These are phyloP conservation scores for Stenodema calcarata DNA, from an alignment of 2,888 invertebrate species.

Conservation along the genomic window DNA sequence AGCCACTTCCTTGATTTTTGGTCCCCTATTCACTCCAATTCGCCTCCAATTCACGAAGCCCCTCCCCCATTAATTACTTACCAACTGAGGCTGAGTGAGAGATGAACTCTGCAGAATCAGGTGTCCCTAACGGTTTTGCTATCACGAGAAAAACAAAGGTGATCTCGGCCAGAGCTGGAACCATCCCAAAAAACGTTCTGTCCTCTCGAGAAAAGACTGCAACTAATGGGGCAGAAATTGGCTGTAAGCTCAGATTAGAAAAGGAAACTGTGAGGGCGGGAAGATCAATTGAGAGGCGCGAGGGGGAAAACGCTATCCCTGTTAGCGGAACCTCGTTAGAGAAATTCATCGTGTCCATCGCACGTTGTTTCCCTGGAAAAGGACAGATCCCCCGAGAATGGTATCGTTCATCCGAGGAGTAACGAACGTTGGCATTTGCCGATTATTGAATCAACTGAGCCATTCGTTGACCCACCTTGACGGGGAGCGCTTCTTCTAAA, in stretches of 20 bases:
- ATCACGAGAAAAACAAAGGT: neutral
- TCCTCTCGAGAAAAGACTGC: neutral
- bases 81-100: too few relatives aligned
- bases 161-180: neutral
- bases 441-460: too few relatives aligned
- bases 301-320: neutral
- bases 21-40: too few relatives aligned
- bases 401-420: too few relatives aligned
- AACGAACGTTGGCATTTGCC: too few relatives aligned
- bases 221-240: conserved; percentile 36
- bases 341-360: neutral
- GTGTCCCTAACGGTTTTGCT: neutral
- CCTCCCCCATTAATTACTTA: too few relatives aligned
- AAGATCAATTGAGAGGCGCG: neutral
- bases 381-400: too few relatives aligned
- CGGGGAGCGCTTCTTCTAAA: too few relatives aligned
- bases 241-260: conserved; percentile 31
- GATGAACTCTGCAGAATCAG: neutral
- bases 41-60: too few relatives aligned
- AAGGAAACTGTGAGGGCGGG: neutral
- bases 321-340: neutral
- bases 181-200: neutral
- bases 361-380: neutral
- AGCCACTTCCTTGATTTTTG: too few relatives aligned
- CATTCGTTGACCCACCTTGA: too few relatives aligned